Percentiles rank a stretch among this genome's conserved stretches.
These are phyloP conservation scores for Melanogrammus aeglefinus DNA, from an alignment of 2,797 vertebrate species.

Conservation along the genomic window DNA sequence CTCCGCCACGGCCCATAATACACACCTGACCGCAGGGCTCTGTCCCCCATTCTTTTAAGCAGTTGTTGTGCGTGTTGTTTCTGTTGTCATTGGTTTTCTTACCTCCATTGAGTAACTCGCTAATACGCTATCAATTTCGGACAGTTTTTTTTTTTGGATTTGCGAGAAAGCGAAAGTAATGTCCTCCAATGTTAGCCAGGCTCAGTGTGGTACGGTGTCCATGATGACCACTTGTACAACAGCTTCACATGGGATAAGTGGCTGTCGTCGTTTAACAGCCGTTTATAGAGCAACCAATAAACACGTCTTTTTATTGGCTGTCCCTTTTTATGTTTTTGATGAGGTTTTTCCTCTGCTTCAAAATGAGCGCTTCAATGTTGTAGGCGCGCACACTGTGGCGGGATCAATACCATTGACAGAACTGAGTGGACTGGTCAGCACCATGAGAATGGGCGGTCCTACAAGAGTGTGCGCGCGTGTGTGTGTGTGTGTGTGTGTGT, in stretches of 20 bases:
- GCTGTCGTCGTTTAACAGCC: not conserved
- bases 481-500: conserved; percentile 1
- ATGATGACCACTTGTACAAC: too few relatives aligned
- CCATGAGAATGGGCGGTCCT: conserved; percentile 8
- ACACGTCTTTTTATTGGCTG: not conserved
- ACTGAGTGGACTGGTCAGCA: conserved; percentile 41
- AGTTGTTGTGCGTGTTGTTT: too few relatives aligned
- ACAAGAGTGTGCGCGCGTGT: not conserved
- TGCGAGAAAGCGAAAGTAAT: too few relatives aligned
- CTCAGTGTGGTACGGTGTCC: too few relatives aligned
- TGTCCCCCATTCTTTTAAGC: too few relatives aligned
- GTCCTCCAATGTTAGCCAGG: too few relatives aligned
- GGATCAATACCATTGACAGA: conserved; percentile 50
- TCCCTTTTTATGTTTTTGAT: not conserved
- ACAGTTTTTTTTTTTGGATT: too few relatives aligned
- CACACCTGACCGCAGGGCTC: too few relatives aligned
- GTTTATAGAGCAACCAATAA: not conserved
- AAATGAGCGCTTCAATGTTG: conserved; percentile 50
- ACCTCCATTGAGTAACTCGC: not conserved
- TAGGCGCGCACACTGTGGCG: conserved; percentile 47
- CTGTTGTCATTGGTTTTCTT: not conserved
- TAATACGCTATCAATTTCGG: too few relatives aligned
- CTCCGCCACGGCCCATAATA: too few relatives aligned
- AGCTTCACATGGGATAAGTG: too few relatives aligned
- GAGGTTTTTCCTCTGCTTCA: conserved; percentile 23